Conservation (phyloP, 2,888 invertebrate genomes). For the Merodon equestris region DNA sequence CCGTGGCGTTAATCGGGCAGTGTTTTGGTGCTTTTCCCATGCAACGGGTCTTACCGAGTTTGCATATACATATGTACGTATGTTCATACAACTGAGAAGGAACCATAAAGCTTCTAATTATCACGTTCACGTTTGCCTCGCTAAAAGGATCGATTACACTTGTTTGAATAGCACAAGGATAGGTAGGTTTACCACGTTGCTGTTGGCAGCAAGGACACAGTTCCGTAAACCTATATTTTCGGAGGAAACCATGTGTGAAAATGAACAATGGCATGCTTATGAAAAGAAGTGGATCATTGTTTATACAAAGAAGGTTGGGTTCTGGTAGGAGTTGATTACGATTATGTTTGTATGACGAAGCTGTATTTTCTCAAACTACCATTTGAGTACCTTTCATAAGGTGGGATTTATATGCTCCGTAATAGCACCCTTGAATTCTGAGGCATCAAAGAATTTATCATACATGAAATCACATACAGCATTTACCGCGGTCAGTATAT, state of each 20-base stretch:
- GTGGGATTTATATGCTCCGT: no score
- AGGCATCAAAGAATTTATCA: no score
- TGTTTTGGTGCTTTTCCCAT: conserved; percentile 43
- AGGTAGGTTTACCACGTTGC: conserved; percentile 34
- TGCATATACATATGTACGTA: background rate
- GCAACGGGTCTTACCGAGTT: conserved; percentile 33
- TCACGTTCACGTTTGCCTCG: conserved; percentile 39
- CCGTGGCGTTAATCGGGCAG: conserved; percentile 57
- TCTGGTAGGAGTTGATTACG: no score
- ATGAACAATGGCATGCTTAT: conserved; percentile 37
- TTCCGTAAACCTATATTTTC: conserved; percentile 42
- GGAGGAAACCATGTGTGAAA: conserved; percentile 48
- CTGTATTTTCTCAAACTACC: no score
- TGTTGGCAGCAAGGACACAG: conserved; percentile 48
- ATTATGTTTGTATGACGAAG: no score
- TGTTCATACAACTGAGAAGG: conserved; percentile 46
- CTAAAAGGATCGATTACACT: conserved; percentile 56
- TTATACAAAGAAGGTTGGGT: no score
- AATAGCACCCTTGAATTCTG: no score
- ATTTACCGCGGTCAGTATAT: no score
- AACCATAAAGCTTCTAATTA: conserved; percentile 60
- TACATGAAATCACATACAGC: no score
- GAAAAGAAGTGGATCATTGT: conserved; percentile 2
- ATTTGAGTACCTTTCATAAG: no score
- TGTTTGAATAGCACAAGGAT: conserved; percentile 57